These are phyloP conservation scores for Microhierax caerulescens DNA, from an alignment of 2,797 vertebrate species.

Conservation along the genomic window DNA sequence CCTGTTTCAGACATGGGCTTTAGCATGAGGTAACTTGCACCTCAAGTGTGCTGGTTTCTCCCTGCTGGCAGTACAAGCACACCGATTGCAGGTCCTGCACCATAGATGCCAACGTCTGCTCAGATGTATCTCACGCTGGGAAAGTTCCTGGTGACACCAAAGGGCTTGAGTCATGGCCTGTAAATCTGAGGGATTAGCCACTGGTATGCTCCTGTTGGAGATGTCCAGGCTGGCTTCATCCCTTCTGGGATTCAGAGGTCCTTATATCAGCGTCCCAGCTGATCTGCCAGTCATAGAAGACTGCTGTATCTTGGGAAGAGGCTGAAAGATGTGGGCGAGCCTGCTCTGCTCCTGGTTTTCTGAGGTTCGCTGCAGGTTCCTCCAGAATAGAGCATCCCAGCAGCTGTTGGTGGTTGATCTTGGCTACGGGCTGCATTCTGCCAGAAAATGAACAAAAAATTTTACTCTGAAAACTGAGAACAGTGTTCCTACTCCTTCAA, in stretches of 20 bases:
- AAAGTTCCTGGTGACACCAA: accelerated
- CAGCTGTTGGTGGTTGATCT: not conserved
- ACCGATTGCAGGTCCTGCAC: not conserved
- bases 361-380: not conserved
- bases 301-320: not conserved
- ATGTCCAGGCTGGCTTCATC: not conserved
- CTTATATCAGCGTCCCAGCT: not conserved
- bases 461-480: not conserved
- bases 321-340: not conserved
- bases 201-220: not conserved
- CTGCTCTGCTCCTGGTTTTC: not conserved
- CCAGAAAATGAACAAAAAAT: not conserved
- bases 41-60: not conserved
- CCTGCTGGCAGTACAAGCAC: not conserved
- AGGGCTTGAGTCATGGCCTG: not conserved
- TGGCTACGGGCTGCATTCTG: not conserved
- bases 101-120: not conserved
- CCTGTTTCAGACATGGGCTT: not conserved
- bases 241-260: not conserved
- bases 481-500: not conserved
- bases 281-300: not conserved
- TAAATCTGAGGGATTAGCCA: not conserved
- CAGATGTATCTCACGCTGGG: accelerated
- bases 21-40: not conserved
- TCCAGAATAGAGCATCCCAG: not conserved